These are phyloP conservation scores for Diachrysia chrysitis DNA, from an alignment of 2,888 invertebrate species.

Conservation along the genomic window DNA sequence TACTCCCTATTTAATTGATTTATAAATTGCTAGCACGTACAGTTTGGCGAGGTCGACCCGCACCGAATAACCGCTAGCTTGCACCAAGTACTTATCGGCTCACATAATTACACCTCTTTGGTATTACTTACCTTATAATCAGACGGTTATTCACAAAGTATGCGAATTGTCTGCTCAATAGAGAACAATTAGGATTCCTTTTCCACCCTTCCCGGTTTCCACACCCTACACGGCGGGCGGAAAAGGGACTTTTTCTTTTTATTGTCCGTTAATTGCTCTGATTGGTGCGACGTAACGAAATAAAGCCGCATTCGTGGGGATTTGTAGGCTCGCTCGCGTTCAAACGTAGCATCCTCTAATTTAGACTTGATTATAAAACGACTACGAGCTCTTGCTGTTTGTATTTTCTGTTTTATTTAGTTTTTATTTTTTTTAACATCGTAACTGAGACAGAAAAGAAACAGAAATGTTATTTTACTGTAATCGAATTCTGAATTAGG, in stretches of 20 bases:
- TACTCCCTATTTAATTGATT: constrained; percentile 9
- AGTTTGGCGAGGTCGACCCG: background rate
- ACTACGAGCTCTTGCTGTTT: constrained; percentile 52
- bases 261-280: constrained; percentile 83
- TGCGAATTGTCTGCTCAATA: constrained; percentile 64
- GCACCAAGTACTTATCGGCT: constrained; percentile 1
- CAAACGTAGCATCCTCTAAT: constrained; percentile 74
- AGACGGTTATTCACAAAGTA: constrained; percentile 59
- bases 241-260: constrained; percentile 74
- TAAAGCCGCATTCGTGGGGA: constrained; percentile 77
- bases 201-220: constrained; percentile 54
- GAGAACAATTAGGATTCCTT: constrained; percentile 71
- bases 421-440: constrained; percentile 48
- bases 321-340: constrained; percentile 70
- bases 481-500: constrained; percentile 42
- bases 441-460: constrained; percentile 33
- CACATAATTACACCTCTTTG: constrained; percentile 24
- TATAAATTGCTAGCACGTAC: background rate
- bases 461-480: constrained; percentile 40
- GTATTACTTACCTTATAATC: constrained; percentile 48
- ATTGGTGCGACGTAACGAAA: constrained; percentile 81
- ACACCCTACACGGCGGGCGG: constrained; percentile 61
- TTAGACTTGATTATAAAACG: constrained; percentile 73
- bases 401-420: constrained; percentile 45
- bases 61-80: background rate